phyloP scores from a whole-genome alignment of 64 coral and sea anemone genomes.

The Stylophora pistillata region DNA sequence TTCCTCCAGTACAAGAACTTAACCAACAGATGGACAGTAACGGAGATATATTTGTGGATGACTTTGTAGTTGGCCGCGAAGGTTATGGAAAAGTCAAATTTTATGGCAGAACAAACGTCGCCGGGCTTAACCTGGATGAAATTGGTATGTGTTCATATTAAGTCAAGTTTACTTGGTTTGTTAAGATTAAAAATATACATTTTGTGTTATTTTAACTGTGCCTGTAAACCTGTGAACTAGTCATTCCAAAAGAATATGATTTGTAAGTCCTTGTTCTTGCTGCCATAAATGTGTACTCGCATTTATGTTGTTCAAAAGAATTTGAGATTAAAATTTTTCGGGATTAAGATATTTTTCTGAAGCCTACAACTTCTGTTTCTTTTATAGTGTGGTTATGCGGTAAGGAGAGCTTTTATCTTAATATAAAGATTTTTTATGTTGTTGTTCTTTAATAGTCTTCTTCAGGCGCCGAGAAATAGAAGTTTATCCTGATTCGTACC shows the following conservation, averaged over 20 bases:
- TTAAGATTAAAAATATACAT: too few relatives aligned
- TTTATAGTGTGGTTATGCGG: too few relatives aligned
- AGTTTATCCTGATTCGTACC: constrained; percentile 93
- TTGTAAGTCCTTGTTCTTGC: too few relatives aligned
- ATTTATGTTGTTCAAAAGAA: too few relatives aligned
- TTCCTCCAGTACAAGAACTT: constrained; percentile 72
- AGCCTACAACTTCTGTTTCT: too few relatives aligned
- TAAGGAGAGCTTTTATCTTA: not conserved
- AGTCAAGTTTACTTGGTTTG: too few relatives aligned
- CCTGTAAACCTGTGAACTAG: too few relatives aligned
- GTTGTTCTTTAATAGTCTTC: constrained; percentile 41
- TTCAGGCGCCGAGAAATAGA: constrained; percentile 96
- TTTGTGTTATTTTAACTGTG: too few relatives aligned
- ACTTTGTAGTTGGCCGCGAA: constrained; percentile 87
- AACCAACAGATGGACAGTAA: constrained; percentile 79
- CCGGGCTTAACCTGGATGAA: constrained; percentile 92
- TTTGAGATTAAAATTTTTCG: too few relatives aligned
- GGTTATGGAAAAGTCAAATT: constrained; percentile 95
- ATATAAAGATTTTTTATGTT: not conserved
- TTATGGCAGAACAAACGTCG: constrained; percentile 88
- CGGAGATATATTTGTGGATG: constrained; percentile 84
- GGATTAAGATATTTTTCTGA: too few relatives aligned
- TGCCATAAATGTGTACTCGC: too few relatives aligned
- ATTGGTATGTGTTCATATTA: constrained; percentile 59
- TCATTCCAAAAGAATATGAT: too few relatives aligned